Base-by-base conservation (phyloP, 64 coral and sea anemone genomes). In the Actinia equina region DNA sequence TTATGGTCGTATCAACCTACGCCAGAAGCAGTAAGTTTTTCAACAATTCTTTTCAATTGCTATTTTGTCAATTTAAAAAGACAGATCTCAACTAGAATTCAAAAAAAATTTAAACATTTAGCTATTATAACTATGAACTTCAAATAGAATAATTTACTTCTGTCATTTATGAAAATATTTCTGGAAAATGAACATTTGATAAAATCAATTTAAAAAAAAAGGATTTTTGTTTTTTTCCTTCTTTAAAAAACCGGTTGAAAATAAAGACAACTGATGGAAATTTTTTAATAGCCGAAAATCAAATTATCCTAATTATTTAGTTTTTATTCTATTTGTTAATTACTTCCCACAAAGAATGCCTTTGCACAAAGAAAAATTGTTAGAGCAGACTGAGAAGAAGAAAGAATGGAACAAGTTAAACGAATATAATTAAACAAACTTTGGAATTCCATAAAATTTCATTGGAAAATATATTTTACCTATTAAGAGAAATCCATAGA, bases 1-100 rank as follows among this genome's bases (percentile, higher is more conserved):
- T 96, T 52, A 93, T 96, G 91, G 94, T 89, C 59, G 94, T 87
- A 2, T 96, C 94, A 59, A 92, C 91, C n/a, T 96, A 96, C 71
- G 94, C 88, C 19, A 89, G 88, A 91, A 89, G 89, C 74, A 92
- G 94, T 96, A 96, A 96, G 94, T 96, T 84, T n/a, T 64, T 45
- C 45, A 30, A 44, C 30, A 64, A 13, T 56, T 56, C 54, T 65
- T 23, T 65, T 41, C 10, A 22, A 26, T 41, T 20, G 15, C 18
- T 65, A 13, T 65, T 65, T 65, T n/a, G 19, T 10, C 17, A n/a
- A n/a, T 59, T 15, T 17, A 20, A 65, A 65, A n/a, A n/a, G n/a
- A n/a, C n/a, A n/a, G n/a, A n/a, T n/a, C n/a, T n/a, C 22, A 65
- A n/a, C 62, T 6, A 41, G 8, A 37, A 12, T 74, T 74, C 16